A percentile compares a stretch with the other conserved stretches of the same genome.
phyloP scores from a whole-genome alignment of 2,113 vertebrate genomes.

The Coryphaenoides rupestris region DNA sequence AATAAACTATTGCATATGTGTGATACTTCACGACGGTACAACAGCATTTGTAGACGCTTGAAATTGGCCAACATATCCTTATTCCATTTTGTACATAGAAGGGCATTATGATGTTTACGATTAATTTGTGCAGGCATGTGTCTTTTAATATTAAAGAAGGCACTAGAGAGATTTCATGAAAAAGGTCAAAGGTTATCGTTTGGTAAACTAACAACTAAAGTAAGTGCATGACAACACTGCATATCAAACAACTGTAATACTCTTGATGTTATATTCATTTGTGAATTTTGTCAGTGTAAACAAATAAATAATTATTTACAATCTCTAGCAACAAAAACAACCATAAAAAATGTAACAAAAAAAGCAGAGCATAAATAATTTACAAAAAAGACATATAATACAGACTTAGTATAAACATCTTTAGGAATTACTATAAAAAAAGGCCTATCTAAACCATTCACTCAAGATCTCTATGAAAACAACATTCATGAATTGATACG shows the following conservation, averaged over 20 bases:
- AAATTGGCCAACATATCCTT: too few relatives aligned
- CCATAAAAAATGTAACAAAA: conserved; percentile 50
- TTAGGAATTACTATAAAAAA: conserved; percentile 55
- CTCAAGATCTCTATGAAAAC: conserved; percentile 30
- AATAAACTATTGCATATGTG: too few relatives aligned
- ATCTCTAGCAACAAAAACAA: conserved; percentile 79
- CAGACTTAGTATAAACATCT: conserved; percentile 95
- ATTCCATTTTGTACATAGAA: too few relatives aligned
- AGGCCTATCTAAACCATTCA: conserved; percentile 43
- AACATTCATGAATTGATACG: conserved; percentile 40
- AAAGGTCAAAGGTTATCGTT: conserved; percentile 19
- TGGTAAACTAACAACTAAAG: conserved; percentile 39
- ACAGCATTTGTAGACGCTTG: too few relatives aligned
- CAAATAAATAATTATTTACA: conserved; percentile 99
- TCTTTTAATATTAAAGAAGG: too few relatives aligned
- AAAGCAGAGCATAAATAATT: conserved; percentile 88
- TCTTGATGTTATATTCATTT: conserved; percentile 75
- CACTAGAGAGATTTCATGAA: conserved; percentile 2
- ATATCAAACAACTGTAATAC: conserved; percentile 42
- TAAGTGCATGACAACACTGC: conserved; percentile 39
- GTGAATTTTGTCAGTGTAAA: conserved; percentile 81
- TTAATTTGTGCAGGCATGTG: too few relatives aligned
- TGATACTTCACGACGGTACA: too few relatives aligned
- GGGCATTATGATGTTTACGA: too few relatives aligned
- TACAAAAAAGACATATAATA: conserved; percentile 91